Base-by-base conservation (phyloP, 2,888 invertebrate genomes). In the Therioaphis trifolii region DNA sequence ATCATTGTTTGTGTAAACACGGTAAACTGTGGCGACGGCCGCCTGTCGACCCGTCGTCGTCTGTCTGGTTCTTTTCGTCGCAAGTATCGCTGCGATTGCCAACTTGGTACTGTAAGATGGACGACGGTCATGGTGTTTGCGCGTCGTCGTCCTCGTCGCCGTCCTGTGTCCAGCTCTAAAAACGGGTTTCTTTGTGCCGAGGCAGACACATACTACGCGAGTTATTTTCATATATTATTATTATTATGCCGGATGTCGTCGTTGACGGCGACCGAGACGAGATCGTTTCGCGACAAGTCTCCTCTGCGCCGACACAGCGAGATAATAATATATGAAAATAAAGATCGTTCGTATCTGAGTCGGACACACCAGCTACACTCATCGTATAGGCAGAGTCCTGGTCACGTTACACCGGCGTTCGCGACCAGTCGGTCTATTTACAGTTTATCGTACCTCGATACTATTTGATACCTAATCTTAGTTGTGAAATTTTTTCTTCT, bases 151-250 rank as follows among this genome's bases (percentile, higher is more conserved):
- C 76, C 40, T 7, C 43, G 61, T 35, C 21, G 7, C n/a, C 43
- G 43, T 24, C 14, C n/a, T n/a, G 29, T 49, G 21, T 77, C 77
- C 77, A 66, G 52, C 68, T 68, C 69, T 55, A 66, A 74, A 82
- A 82, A 82, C 82, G 40, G 35, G 82, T 82, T 82, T 82, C 82
- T 82, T 74, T 82, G 82, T 82, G 52, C 18, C 35, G 35, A 35
- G 35, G 35, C 35, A 7, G 35, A 7, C 35, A 7, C 35, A 5
- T 5, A 35, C 35, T 5, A 35, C 29, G n/a, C 43, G 29, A 82
- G 72, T 82, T 82, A 82, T 82, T 82, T 82, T 82, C 82, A 82
- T 77, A 49, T n/a, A n/a, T n/a, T n/a, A n/a, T 49, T 21, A 49
- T 21, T 11, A 7, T 11, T 55, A n/a, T 82, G 63, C 72, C 74